Evolutionary conservation across 2,797 vertebrate species (phyloP).

Genomic region (Phrynocephalus guinanensis): DNA sequence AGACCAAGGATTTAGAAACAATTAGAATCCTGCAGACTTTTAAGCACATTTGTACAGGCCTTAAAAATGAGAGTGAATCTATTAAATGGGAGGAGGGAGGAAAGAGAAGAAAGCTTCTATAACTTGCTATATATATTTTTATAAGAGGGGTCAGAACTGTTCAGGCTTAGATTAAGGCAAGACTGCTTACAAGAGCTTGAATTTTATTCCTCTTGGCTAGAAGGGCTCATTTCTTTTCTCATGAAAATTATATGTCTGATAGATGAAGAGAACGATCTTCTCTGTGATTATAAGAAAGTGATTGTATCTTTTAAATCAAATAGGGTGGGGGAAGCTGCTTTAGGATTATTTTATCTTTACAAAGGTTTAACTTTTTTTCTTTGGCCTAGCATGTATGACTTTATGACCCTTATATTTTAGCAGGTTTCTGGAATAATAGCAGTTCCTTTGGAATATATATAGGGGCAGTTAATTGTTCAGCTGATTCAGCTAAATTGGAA

Average conservation of each 20-base stretch:
- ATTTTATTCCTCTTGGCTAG: constrained; percentile 34
- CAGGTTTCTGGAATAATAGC: neutral
- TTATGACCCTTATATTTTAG: neutral
- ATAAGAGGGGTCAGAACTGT: constrained; percentile 19
- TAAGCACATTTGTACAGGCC: constrained; percentile 4
- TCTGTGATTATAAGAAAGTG: constrained; percentile 30
- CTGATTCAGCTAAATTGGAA: neutral
- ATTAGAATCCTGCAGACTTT: constrained; percentile 18
- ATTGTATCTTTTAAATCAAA: constrained; percentile 12
- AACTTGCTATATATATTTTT: constrained; percentile 6
- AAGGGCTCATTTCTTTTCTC: constrained; percentile 33
- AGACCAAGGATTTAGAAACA: constrained; percentile 4
- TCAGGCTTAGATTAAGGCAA: constrained; percentile 26
- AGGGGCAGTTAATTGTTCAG: neutral
- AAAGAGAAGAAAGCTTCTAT: neutral
- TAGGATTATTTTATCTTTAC: constrained; percentile 3
- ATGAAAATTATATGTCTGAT: constrained; percentile 40
- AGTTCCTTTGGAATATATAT: neutral
- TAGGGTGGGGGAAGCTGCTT: neutral
- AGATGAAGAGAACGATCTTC: constrained; percentile 37
- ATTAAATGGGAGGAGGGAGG: neutral
- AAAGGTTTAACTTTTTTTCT: neutral
- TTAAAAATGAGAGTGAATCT: neutral
- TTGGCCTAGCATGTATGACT: constrained; percentile 1
- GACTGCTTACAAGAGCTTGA: constrained; percentile 20